Base-by-base conservation (phyloP, 2,113 vertebrate genomes). In the Panurus biarmicus region DNA sequence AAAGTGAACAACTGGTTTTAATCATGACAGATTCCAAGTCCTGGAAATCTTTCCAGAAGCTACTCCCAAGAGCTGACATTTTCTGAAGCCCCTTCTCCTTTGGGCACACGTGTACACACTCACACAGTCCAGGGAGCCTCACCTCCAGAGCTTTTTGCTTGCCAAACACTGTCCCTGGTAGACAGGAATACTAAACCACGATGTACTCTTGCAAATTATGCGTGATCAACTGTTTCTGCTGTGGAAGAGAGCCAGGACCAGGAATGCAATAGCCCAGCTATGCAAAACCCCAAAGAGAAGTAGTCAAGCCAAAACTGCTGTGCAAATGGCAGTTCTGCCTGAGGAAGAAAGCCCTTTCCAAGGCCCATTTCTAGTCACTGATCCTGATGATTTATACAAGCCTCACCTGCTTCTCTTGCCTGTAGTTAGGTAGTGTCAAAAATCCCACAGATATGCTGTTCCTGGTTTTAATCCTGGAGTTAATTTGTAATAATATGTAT, bases 1-100 rank as follows among this genome's bases (percentile, higher is more conserved):
- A 75, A 89, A 91, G 64, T 12, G 61, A 91, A 85, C 91, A 94
- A 96, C 94, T 96, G 94, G 64, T 95, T 97, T 95, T 91, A 94
- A 95, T 97, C 95, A 96, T 14, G 72, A 89, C 85, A 74, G 85
- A 94, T 91, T 97, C 93, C 93, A 95, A 93, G 89, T 87, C 67
- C 85, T 93, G 85, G 75, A 96, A 95, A 77, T 67, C 94, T 93
- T 95, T 94, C 93, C 91, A 94, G 91, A 87, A 95, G 85, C 85
- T 90, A 12, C 78, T 94, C 75, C 81, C 71, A 87, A 92, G 93
- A 74, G 71, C 82, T 86, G 94, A 74, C 1, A 1, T 92, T 91
- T 82, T 77, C 91, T 44, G 67, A 77, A 97, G 67, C 64, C 75
- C 56, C 56, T 93, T 93, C 64, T 66, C 66, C 60, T 88, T 70